Conservation (phyloP, 2,797 vertebrate species). For the Chloroceryle amazona region DNA sequence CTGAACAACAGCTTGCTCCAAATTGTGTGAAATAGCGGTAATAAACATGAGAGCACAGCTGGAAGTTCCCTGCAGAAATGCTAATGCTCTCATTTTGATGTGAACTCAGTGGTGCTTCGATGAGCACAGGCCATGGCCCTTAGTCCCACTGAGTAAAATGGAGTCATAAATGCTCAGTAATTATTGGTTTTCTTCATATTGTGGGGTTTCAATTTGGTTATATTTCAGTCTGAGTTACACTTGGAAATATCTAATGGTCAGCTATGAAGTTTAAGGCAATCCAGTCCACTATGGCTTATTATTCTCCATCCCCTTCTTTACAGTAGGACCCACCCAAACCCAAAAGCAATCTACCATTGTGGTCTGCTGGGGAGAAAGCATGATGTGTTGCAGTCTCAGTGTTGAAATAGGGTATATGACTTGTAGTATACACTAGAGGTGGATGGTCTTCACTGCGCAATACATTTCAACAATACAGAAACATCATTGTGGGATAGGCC, state of each 20-base stretch:
- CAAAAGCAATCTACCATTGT: background rate
- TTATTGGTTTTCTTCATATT: background rate
- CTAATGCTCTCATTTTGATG: background rate
- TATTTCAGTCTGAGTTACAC: background rate
- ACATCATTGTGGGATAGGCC: background rate
- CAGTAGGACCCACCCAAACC: background rate
- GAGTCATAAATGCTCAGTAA: background rate
- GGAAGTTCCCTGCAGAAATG: slow-evolving; percentile 10
- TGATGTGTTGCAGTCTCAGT: background rate
- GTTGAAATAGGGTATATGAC: background rate
- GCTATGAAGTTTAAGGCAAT: background rate
- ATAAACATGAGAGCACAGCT: slow-evolving; percentile 18
- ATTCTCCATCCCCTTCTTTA: background rate
- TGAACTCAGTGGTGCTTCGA: background rate
- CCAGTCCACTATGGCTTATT: background rate
- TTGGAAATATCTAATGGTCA: background rate
- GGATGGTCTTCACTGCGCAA: background rate
- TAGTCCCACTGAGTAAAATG: background rate
- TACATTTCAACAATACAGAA: background rate
- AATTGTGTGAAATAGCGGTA: background rate
- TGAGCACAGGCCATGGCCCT: background rate
- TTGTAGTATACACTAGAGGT: background rate
- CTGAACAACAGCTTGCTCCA: background rate
- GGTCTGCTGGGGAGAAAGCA: background rate
- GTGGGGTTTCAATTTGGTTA: background rate